Evolutionary conservation across 2,113 vertebrate species (phyloP).

Genomic region (Antidorcas marsupialis): DNA sequence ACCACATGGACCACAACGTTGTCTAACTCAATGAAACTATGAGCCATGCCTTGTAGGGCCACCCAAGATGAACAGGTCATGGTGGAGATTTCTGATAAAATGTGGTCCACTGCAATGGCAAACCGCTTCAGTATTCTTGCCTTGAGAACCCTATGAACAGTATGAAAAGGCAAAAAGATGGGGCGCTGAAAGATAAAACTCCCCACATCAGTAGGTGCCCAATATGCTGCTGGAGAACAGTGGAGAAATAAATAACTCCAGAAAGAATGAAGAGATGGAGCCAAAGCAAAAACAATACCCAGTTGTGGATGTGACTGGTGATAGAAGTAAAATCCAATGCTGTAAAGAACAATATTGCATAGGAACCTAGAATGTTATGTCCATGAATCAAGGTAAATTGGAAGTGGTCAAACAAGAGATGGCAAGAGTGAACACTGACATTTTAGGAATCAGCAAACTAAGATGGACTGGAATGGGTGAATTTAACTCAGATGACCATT

Average conservation of each 20-base stretch:
- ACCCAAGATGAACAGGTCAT: not conserved
- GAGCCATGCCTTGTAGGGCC: not conserved
- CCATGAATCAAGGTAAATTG: not conserved
- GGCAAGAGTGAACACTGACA: not conserved
- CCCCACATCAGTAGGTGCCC: not conserved
- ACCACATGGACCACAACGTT: not conserved
- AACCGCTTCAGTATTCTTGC: not conserved
- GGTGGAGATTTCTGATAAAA: not conserved
- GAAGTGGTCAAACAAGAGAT: not conserved
- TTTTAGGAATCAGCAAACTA: not conserved
- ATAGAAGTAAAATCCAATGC: not conserved
- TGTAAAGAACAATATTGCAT: not conserved
- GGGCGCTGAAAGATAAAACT: not conserved
- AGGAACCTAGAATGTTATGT: no score
- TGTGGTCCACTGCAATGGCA: not conserved
- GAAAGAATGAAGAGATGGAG: not conserved
- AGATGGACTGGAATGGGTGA: not conserved
- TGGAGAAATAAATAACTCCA: not conserved
- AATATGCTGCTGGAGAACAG: not conserved
- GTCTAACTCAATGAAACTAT: not conserved
- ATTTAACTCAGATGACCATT: not conserved
- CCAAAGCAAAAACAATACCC: not conserved
- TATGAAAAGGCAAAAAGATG: not conserved
- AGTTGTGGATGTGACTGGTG: not conserved
- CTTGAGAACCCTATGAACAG: not conserved